Base-by-base conservation (phyloP, 1,140 invertebrate genomes). In the Physella acuta region DNA sequence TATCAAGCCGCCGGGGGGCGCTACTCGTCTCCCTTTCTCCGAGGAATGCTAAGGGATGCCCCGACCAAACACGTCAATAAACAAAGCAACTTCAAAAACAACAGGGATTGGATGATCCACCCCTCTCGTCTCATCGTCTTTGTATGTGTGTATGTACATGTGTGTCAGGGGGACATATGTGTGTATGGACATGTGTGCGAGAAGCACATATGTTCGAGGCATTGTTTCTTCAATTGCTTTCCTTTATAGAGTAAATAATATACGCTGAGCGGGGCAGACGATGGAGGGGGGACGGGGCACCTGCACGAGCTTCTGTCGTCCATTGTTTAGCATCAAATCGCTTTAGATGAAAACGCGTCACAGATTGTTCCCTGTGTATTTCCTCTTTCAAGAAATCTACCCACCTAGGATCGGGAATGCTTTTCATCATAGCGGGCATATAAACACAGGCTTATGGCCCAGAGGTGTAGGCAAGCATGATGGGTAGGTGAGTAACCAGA, bases 381-480 rank as follows among this genome's bases (percentile, higher is more conserved):
- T 62, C 36, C 24, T 44, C 28, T 39, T 37, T 26, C n/a, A 62
- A 37, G 44, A 62, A 62, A 39, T 39, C 44, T 39, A 39, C 37
- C 36, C 37, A 33, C 8, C 39, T 11, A 26, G 17, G 1, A 49
- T 30, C 14, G 16, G 53, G 62, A 65, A 65, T 65, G 62, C 49
- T 31, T 65, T 65, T 65, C 62, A 65, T 65, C 62, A 53, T 53
- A 31, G 17, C 31, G 31, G 49, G n/a, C 31, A 26, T 53, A 34
- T 65, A 65, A 65, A 65, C 49, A 65, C 5, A 20, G 17, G 33
- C 39, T 5, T 11, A 33, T 34, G 62, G 53, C 2, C 26, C 62
- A 39, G 44, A 65, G 39, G 3, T 30, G 31, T 34, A 24, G 14
- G 8, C 5, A 33, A 24, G 4, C 16, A 37, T 2, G 60, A 49